Evolutionary conservation across 2,797 vertebrate genomes (phyloP), one percentile per base, ranked within the genome.

Genomic region (Menidia menidia): DNA sequence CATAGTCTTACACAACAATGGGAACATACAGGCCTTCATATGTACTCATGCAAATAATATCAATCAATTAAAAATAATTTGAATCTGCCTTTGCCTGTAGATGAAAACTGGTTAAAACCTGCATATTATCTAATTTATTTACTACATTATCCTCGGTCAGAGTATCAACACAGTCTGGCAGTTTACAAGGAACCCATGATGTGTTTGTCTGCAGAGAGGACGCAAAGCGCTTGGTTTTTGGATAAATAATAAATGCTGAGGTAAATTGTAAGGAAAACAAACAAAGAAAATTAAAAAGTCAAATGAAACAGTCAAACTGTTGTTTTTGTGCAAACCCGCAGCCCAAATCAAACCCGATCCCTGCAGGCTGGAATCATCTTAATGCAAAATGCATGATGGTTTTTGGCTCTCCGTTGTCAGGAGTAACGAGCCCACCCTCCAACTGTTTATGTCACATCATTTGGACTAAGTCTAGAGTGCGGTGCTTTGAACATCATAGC

Each of bases 331-430:
- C 77, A 44, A 52, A 42, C 31, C 14, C 31, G 16, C 11, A 11
- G 44, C 76, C 11, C 53, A 60, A 70, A 82, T 79, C 62, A 79
- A 77, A 70, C 64, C 64, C 35, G 6, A 69, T 59, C 48, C 52
- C 73, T 64, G 55, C 64, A 77, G 78, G 32, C 60, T 56, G 58
- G 73, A 78, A 66, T 64, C 59, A 53, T 61, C 65, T 79, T 77
- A 50, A 83, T 72, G 41, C 70, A 39, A 86, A 80, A 62, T 72
- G 64, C 52, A 56, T 13, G n/a, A 52, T 15, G 19, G 58, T 51
- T 62, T 74, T 25, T 16, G 57, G 50, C 64, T 64, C 39, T 65
- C 35, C 69, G 78, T 67, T 74, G 63, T 72, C 77, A 72, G 25
- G 47, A 71, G 68, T 52, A 77, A 72, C 73, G 78, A 74, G 39